Conservation (phyloP, 1,140 invertebrate species). For the Melitaea cinxia region DNA sequence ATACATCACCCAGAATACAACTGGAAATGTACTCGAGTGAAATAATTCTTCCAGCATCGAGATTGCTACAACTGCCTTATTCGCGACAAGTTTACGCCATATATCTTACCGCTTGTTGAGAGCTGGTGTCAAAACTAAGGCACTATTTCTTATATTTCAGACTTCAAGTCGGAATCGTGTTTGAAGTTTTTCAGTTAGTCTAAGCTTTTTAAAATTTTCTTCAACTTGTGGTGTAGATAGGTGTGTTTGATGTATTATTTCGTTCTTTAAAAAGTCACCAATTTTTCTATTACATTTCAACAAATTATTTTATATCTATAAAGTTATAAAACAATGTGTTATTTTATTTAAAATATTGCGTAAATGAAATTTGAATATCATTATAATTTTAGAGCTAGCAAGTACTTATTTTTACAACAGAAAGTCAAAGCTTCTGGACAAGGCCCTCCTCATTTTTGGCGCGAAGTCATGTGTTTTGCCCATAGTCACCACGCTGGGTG, state of each 20-base stretch:
- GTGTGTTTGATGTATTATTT: not conserved
- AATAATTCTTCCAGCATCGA: constrained; percentile 29
- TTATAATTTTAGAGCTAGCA: too few species aligned
- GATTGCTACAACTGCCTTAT: constrained; percentile 32
- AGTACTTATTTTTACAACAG: too few species aligned
- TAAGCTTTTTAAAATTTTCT: constrained; percentile 10
- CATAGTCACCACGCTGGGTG: too few species aligned
- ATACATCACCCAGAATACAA: not conserved
- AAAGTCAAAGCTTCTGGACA: too few species aligned
- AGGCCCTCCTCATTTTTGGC: too few species aligned
- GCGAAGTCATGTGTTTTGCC: too few species aligned
- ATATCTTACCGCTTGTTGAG: constrained; percentile 27
- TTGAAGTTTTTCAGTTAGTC: constrained; percentile 16
- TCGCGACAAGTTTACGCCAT: constrained; percentile 31
- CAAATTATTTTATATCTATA: too few species aligned
- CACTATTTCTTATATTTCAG: constrained; percentile 28
- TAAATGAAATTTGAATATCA: too few species aligned
- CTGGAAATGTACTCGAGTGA: constrained; percentile 1
- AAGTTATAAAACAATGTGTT: too few species aligned
- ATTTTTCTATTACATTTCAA: too few species aligned
- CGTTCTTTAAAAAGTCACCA: not conserved
- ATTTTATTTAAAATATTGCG: too few species aligned
- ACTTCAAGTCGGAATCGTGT: constrained; percentile 19
- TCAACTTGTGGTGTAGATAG: too few species aligned
- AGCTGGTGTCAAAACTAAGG: constrained; percentile 29